These are phyloP conservation scores for Amaurobius ferox DNA, from an alignment of 2,888 invertebrate species.

Conservation along the genomic window DNA sequence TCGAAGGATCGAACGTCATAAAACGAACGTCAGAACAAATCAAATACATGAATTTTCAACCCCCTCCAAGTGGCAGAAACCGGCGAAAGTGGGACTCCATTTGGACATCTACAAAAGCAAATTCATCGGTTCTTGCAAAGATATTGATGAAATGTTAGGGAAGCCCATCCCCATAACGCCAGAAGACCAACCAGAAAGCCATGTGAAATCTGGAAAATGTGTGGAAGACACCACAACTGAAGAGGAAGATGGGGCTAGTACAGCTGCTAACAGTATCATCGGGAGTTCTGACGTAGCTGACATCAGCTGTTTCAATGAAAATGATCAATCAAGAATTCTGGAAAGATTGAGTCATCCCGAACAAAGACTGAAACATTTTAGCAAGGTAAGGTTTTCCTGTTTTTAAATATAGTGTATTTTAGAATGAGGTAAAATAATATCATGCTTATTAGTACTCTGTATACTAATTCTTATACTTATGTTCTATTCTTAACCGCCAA, in stretches of 20 bases:
- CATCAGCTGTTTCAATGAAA: constrained; percentile 6
- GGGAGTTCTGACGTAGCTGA: constrained; percentile 7
- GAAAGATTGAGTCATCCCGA: not conserved
- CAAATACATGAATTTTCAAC: not conserved
- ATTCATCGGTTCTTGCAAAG: constrained; percentile 35
- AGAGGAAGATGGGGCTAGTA: constrained; percentile 26
- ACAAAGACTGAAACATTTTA: not conserved
- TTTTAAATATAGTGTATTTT: too few species aligned
- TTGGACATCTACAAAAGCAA: constrained; percentile 15
- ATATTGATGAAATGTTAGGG: constrained; percentile 54
- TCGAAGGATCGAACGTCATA: constrained; percentile 19
- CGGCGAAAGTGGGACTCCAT: not conserved
- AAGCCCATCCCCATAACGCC: constrained; percentile 41
- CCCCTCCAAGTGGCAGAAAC: constrained; percentile 6
- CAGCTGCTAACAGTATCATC: constrained; percentile 21
- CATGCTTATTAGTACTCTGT: too few species aligned
- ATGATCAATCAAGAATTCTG: not conserved
- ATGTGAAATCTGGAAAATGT: not conserved
- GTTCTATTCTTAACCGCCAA: too few species aligned
- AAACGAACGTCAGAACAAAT: constrained; percentile 30
- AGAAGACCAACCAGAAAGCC: not conserved
- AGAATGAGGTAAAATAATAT: too few species aligned
- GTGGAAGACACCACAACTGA: not conserved
- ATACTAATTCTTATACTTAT: too few species aligned
- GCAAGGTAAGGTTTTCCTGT: constrained; percentile 3